Percentiles rank a stretch among this genome's conserved stretches.
Evolutionary conservation across 2,113 vertebrate species (phyloP).

Genomic region (human (Homo sapiens)): DNA sequence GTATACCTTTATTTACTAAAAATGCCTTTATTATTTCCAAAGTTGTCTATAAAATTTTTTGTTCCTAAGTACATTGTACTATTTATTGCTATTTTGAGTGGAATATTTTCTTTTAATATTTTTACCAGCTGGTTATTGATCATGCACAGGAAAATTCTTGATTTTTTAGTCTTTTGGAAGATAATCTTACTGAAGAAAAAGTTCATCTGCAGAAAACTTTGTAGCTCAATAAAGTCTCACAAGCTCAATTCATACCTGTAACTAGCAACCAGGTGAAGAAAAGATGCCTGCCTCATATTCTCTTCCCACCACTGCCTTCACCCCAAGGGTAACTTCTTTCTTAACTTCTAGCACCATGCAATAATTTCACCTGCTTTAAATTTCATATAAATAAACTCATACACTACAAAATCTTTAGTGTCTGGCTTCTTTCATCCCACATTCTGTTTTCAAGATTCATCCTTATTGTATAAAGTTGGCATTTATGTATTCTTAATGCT

Average conservation of each 20-base stretch:
- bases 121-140: neutral
- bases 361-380: neutral
- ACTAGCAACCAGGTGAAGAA: neutral
- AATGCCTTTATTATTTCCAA: neutral
- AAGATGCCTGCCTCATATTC: neutral
- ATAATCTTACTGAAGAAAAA: neutral
- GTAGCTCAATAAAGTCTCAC: neutral
- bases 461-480: neutral
- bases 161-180: neutral
- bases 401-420: neutral
- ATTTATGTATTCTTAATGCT: neutral
- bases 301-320: neutral
- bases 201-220: neutral
- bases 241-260: neutral
- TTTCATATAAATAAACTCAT: neutral
- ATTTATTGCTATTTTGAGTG: neutral
- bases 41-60: neutral
- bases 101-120: neutral
- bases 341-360: neutral
- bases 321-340: neutral
- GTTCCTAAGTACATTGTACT: neutral
- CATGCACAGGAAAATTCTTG: neutral
- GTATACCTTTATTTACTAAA: neutral
- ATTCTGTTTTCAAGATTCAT: neutral
- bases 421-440: neutral